Evolutionary conservation across 2,888 invertebrate genomes (phyloP).

Genomic region (Cybosia mesomella): DNA sequence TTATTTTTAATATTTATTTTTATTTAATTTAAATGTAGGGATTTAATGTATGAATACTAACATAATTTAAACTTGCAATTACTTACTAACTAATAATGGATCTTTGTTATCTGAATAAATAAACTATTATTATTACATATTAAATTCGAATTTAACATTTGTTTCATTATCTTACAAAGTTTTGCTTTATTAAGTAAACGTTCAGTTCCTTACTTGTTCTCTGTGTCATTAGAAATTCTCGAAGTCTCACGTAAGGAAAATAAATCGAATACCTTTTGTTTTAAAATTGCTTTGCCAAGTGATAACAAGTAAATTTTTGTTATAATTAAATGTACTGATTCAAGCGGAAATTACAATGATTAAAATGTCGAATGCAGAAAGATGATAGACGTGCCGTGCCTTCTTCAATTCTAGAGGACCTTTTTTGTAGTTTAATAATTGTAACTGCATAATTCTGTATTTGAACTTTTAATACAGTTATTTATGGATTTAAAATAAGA

Average conservation of each 20-base stretch:
- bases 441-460: too few species aligned
- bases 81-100: too few species aligned
- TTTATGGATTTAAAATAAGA: too few species aligned
- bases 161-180: slow-evolving; percentile 40
- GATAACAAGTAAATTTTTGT: slow-evolving; percentile 15
- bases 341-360: slow-evolving; percentile 3
- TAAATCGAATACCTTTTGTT: slow-evolving; percentile 41
- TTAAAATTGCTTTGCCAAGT: slow-evolving; percentile 16
- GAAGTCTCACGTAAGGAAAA: slow-evolving; percentile 30
- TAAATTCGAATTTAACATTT: slow-evolving; percentile 45
- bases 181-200: slow-evolving; percentile 40
- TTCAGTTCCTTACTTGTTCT: slow-evolving; percentile 38
- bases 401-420: neutral
- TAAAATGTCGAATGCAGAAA: neutral
- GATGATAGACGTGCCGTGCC: neutral
- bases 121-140: too few species aligned
- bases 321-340: slow-evolving; percentile 6
- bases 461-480: too few species aligned
- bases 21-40: too few species aligned
- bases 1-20: too few species aligned
- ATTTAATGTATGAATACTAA: too few species aligned
- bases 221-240: slow-evolving; percentile 43
- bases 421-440: neutral
- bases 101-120: too few species aligned
- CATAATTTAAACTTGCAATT: too few species aligned